phyloP scores from a whole-genome alignment of 2,888 invertebrate species.

The Acanthacorydalis orientalis region DNA sequence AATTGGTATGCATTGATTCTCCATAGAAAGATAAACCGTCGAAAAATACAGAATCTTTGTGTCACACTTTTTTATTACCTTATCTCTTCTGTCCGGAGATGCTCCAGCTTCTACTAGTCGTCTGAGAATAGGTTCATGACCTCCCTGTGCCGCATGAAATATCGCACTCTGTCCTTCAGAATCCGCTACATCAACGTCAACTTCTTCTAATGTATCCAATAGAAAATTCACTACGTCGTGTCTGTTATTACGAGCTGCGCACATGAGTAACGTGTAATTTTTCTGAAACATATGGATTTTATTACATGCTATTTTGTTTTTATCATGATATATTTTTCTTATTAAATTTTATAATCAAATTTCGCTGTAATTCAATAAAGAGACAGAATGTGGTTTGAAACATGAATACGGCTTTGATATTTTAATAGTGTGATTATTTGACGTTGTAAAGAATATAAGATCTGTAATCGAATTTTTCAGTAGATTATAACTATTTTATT shows the following conservation, averaged over 20 bases:
- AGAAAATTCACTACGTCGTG: slow-evolving; percentile 47
- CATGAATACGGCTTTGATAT: too few relatives aligned
- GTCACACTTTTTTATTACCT: slow-evolving; percentile 30
- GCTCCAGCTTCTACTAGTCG: slow-evolving; percentile 51
- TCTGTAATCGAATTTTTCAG: too few relatives aligned
- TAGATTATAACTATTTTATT: too few relatives aligned
- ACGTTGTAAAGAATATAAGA: too few relatives aligned
- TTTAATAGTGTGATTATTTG: too few relatives aligned
- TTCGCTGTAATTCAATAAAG: too few relatives aligned
- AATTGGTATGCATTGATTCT: too few relatives aligned
- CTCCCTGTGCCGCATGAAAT: slow-evolving; percentile 58
- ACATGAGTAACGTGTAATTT: slow-evolving; percentile 56
- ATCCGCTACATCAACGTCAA: slow-evolving; percentile 41
- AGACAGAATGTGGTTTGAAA: too few relatives aligned
- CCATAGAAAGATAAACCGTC: too few relatives aligned
- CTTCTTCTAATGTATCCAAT: slow-evolving; percentile 42
- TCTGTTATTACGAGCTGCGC: slow-evolving; percentile 54
- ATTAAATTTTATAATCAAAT: too few relatives aligned
- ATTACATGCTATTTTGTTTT: too few relatives aligned
- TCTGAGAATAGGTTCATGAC: slow-evolving; percentile 46
- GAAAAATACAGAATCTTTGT: slow-evolving; percentile 9
- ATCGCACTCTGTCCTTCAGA: slow-evolving; percentile 56
- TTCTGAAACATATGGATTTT: slow-evolving; percentile 30
- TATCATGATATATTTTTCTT: too few relatives aligned
- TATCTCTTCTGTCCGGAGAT: slow-evolving; percentile 47